Evolutionary conservation across 1,140 invertebrate species (phyloP).

Genomic region (Cydia splendana): DNA sequence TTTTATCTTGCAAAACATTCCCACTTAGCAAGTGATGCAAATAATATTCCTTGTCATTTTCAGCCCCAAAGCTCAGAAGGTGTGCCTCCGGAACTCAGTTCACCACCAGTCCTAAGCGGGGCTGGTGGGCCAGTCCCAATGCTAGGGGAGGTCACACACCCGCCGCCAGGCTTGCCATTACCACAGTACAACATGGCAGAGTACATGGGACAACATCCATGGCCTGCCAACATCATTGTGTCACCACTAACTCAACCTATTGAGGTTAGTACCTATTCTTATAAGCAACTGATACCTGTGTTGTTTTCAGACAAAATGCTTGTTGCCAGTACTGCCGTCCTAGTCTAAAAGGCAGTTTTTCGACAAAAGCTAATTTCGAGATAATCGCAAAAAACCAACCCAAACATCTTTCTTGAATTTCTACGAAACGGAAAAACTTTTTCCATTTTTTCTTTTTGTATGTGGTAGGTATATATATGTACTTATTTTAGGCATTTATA

Average conservation of each 20-base stretch:
- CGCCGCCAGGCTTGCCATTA: slow-evolving; percentile 66
- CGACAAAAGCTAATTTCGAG: too few species aligned
- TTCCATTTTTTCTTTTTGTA: too few species aligned
- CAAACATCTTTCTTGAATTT: too few species aligned
- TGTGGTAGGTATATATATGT: too few species aligned
- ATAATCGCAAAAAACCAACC: too few species aligned
- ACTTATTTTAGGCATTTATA: too few species aligned
- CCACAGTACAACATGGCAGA: slow-evolving; percentile 74
- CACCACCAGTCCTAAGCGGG: slow-evolving; percentile 62
- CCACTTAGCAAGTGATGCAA: too few species aligned
- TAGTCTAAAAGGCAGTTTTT: too few species aligned
- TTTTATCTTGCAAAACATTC: too few species aligned
- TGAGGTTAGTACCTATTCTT: slow-evolving; percentile 62
- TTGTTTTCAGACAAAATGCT: background rate
- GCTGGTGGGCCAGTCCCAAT: slow-evolving; percentile 60
- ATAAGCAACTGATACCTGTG: background rate
- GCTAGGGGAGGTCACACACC: slow-evolving; percentile 65
- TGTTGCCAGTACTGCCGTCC: too few species aligned
- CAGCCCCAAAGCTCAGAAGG: slow-evolving; percentile 66
- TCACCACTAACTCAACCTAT: slow-evolving; percentile 68
- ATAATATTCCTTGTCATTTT: slow-evolving; percentile 39
- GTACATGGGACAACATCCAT: slow-evolving; percentile 68
- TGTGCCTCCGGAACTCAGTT: slow-evolving; percentile 60
- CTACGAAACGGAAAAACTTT: too few species aligned
- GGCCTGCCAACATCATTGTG: slow-evolving; percentile 72